Base-by-base conservation (phyloP, 2,113 vertebrate species). In the Aythya baeri region DNA sequence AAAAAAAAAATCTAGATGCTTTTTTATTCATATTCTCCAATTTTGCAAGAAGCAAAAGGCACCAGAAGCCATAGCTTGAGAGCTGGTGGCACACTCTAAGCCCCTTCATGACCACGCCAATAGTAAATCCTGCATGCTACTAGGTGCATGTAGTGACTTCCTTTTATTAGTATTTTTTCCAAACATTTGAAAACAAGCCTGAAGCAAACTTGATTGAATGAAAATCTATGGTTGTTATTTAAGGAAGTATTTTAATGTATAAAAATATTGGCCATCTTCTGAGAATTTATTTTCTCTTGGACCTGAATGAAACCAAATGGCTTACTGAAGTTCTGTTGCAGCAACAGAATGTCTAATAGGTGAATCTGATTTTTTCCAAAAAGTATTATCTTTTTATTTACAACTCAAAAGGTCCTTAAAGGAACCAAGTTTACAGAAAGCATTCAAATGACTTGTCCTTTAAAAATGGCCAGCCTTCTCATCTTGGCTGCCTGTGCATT, bases 301-400 rank as follows among this genome's bases (percentile, higher is more conserved):
- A 70, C 38, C 27, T 46, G 46, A 90, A 44, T 14, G 21, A 57
- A 88, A 38, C 36, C 67, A 82, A 83, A 59, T 80, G 13, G 46
- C 22, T 74, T 79, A 43, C 0, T 89, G 38, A 73, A 55, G 34
- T 90, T 92, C 44, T 81, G 36, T 75, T 27, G 36, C n/a, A 50
- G 80, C 55, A 86, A 46, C 23, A 74, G 74, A 80, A 74, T n/a
- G 8, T 66, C 27, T 67, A 78, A 66, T 78, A 70, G 5, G 6
- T 59, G 25, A 71, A 34, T 89, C 71, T 63, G 34, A 38, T 93
- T 92, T 50, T 93, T 93, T 95, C 77, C 93, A 31, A 93, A 27
- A 32, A 31, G 9, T 59, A 21, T 0, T 8, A 31, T 70, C 8
- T 92, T 89, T 41, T 68, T 58, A 78, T 89, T 86, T 92, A 49